phyloP scores from a whole-genome alignment of 2,888 invertebrate genomes.

The Eupeodes latifasciatus region DNA sequence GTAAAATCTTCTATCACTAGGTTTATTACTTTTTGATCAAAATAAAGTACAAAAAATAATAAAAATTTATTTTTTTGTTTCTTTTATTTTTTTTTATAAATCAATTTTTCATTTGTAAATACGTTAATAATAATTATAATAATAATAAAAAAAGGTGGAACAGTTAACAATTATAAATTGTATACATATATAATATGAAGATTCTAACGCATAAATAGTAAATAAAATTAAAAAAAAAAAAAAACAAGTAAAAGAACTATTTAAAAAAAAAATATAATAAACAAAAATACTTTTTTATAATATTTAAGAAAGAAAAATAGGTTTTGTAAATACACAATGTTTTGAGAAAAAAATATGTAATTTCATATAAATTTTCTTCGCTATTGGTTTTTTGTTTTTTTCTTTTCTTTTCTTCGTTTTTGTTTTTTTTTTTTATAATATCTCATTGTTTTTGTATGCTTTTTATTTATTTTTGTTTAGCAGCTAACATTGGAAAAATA shows the following conservation, averaged over 20 bases:
- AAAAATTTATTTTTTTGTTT: slow-evolving; percentile 45
- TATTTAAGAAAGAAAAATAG: slow-evolving; percentile 63
- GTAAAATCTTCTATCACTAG: slow-evolving; percentile 68
- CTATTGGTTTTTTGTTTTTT: slow-evolving; percentile 53
- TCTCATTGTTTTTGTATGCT: slow-evolving; percentile 57
- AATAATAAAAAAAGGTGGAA: slow-evolving; percentile 82
- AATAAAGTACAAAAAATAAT: slow-evolving; percentile 57
- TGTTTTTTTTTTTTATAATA: slow-evolving; percentile 55
- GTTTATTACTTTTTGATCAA: slow-evolving; percentile 65
- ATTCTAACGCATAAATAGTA: slow-evolving; percentile 76
- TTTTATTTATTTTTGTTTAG: neutral
- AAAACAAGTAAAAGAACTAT: slow-evolving; percentile 71
- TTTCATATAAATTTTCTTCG: slow-evolving; percentile 26
- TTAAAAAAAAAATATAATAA: slow-evolving; percentile 59
- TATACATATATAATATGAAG: slow-evolving; percentile 79
- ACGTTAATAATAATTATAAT: slow-evolving; percentile 83
- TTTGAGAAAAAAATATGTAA: slow-evolving; percentile 63
- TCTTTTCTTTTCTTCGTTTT: slow-evolving; percentile 61
- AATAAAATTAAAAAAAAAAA: slow-evolving; percentile 72
- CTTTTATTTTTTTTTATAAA: slow-evolving; percentile 69
- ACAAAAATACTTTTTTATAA: slow-evolving; percentile 65
- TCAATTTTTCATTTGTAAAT: slow-evolving; percentile 81
- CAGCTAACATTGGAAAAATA: slow-evolving; percentile 48
- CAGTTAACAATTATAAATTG: slow-evolving; percentile 79
- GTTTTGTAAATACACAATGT: slow-evolving; percentile 67